Percentiles rank a stretch among this genome's conserved stretches.
Conservation (phyloP, 2,797 vertebrate species). For the Urosaurus nigricauda region DNA sequence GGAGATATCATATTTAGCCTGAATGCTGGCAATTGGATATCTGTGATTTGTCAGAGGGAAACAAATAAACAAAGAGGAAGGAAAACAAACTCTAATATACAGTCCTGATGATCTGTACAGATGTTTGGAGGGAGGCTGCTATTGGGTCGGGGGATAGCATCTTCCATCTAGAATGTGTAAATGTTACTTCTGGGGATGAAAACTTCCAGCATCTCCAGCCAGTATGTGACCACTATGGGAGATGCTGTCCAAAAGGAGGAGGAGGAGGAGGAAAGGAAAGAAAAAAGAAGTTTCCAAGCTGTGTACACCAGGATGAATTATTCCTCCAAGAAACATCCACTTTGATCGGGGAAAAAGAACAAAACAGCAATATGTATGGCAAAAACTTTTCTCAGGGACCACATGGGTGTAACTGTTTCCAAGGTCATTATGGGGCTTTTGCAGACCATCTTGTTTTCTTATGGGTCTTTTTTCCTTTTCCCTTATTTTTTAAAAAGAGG, state of each 20-base stretch:
- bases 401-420: not conserved
- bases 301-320: not conserved
- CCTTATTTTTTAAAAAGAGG: not conserved
- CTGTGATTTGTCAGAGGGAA: not conserved
- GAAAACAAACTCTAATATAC: not conserved
- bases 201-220: no score
- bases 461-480: not conserved
- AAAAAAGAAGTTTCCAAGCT: not conserved
- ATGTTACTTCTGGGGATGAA: no score
- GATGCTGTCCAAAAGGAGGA: no score
- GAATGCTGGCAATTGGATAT: not conserved
- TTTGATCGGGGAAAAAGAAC: not conserved
- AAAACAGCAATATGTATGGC: no score
- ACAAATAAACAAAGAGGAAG: not conserved
- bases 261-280: no score
- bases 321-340: no score
- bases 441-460: not conserved
- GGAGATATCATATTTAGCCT: not conserved
- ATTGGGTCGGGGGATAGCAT: no score
- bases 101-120: no score
- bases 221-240: not conserved
- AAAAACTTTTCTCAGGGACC: not conserved
- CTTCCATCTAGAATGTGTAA: no score
- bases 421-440: slow-evolving; percentile 1
- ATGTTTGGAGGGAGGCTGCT: no score